A percentile compares a stretch with the other conserved stretches of the same genome.
These are phyloP conservation scores for Ammodytes marinus DNA, from an alignment of 2,113 vertebrate species.

Conservation along the genomic window DNA sequence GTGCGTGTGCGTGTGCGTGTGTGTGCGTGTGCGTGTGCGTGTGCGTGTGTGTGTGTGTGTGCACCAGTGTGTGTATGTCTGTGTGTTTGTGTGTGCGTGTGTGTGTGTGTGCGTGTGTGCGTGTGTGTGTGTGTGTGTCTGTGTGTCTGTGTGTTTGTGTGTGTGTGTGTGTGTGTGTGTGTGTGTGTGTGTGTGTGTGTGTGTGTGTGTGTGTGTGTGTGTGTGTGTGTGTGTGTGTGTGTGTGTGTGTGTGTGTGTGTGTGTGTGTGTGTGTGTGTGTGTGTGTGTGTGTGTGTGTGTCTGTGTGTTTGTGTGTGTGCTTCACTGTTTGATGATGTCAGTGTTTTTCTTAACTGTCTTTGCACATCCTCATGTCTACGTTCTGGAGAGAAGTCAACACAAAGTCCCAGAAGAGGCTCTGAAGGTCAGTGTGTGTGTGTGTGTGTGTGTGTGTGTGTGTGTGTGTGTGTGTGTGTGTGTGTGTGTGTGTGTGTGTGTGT, in stretches of 20 bases:
- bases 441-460: slow-evolving; percentile 20
- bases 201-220: background rate
- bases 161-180: background rate
- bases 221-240: too few species aligned
- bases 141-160: slow-evolving; percentile 20
- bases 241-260: background rate
- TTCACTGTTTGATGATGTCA: background rate
- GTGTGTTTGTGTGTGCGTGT: background rate
- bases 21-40: slow-evolving; percentile 1
- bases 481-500: slow-evolving; percentile 21
- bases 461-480: background rate
- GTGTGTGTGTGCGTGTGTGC: background rate
- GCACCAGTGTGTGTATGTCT: background rate
- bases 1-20: background rate
- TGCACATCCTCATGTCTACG: slow-evolving; percentile 93
- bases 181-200: background rate
- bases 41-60: background rate
- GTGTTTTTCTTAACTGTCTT: slow-evolving; percentile 79
- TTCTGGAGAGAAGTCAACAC: slow-evolving; percentile 95
- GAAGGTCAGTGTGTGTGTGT: slow-evolving; percentile 84
- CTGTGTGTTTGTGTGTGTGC: background rate
- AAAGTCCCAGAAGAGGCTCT: slow-evolving; percentile 97
- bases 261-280: background rate
- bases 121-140: background rate
- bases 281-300: background rate